Evolutionary conservation across 2,888 invertebrate species (phyloP).

Genomic region (Xestia c-nigrum): DNA sequence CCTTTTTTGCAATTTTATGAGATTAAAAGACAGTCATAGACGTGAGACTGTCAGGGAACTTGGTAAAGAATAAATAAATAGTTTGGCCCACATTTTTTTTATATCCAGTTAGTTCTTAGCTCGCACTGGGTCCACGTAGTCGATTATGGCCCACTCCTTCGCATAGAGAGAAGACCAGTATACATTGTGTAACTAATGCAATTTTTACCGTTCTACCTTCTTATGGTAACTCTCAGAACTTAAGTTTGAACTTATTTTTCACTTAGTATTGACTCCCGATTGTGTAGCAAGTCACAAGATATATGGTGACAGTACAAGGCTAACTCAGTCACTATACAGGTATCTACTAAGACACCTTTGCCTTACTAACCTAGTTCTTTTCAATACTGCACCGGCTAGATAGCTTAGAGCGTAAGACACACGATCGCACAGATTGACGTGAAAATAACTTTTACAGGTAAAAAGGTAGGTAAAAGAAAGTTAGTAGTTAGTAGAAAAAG

Average conservation of each 20-base stretch:
- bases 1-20: neutral
- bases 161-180: neutral
- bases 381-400: slow-evolving; percentile 18
- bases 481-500: neutral
- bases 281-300: neutral
- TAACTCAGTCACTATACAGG: slow-evolving; percentile 31
- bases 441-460: slow-evolving; percentile 13
- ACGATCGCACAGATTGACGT: slow-evolving; percentile 26
- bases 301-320: slow-evolving; percentile 37
- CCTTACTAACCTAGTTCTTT: slow-evolving; percentile 42
- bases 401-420: slow-evolving; percentile 7
- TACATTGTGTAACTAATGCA: neutral
- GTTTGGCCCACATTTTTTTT: too few relatives aligned
- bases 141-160: neutral
- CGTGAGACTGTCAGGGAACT: neutral
- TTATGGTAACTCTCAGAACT: neutral
- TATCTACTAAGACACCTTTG: slow-evolving; percentile 20
- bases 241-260: neutral
- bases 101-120: neutral
- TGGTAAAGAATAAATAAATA: too few relatives aligned
- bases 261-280: neutral
- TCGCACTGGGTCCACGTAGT: neutral
- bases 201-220: neutral
- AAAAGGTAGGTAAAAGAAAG: neutral
- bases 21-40: neutral